Conservation (phyloP, 2,113 vertebrate genomes). For the Vulpes ferrilata region DNA sequence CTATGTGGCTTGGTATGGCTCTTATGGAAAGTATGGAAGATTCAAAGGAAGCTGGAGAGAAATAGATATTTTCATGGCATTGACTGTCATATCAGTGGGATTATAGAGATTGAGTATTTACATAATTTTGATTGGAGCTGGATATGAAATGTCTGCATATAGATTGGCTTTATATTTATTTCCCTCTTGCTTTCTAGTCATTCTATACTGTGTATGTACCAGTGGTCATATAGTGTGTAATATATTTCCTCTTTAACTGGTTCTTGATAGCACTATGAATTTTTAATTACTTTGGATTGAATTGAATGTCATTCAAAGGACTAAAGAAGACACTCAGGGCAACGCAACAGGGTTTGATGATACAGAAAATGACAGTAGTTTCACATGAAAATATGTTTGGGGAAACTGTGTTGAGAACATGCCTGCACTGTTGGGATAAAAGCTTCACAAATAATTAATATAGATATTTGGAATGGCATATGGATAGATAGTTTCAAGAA, state of each 20-base stretch:
- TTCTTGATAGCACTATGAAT: background rate
- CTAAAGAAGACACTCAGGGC: background rate
- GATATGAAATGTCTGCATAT: background rate
- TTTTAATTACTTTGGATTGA: conserved; percentile 46
- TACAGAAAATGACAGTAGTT: background rate
- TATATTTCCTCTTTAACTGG: background rate
- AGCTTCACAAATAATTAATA: background rate
- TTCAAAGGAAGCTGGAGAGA: background rate
- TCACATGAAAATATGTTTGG: background rate
- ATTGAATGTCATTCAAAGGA: background rate
- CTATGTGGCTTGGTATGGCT: background rate
- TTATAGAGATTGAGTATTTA: background rate
- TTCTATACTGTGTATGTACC: background rate
- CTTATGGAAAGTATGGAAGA: background rate
- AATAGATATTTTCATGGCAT: background rate
- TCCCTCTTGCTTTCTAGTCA: background rate
- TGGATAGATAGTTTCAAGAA: background rate
- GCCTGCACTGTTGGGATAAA: background rate
- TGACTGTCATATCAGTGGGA: background rate
- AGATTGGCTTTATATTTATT: background rate
- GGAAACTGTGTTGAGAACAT: background rate
- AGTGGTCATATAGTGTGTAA: background rate
- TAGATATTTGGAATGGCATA: background rate
- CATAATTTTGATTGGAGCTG: background rate
- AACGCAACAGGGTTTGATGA: background rate